Evolutionary conservation across 2,113 vertebrate species (phyloP), one percentile per base, ranked within the genome.

Genomic region (Pagrus major): DNA sequence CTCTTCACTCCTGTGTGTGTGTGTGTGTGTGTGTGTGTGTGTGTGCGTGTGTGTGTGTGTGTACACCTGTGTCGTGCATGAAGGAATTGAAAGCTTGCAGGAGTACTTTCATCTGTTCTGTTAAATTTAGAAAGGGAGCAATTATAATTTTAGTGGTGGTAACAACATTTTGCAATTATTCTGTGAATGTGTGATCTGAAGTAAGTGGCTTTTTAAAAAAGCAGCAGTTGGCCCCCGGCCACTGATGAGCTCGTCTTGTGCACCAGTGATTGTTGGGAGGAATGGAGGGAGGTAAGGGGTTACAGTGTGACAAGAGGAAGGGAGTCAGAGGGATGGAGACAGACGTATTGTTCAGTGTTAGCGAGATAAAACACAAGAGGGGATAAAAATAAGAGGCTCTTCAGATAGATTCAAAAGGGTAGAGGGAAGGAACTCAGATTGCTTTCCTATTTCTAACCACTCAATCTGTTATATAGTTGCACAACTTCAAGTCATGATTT

Each of bases 91-190:
- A 78, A 77, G 83, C 88, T 90, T 70, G 58, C 33, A 76, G 76
- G 52, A 61, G 71, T 16, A 66, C 83, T 89, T 90, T 91, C 75
- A 90, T 89, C 75, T 88, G 20, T 69, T 80, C 58, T 49, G 80
- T 90, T 84, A 76, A 56, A 46, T 81, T 84, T 20, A 23, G 52
- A 82, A 81, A 87, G n/a, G 75, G 59, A 64, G 81, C 88, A 81
- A 86, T 92, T 89, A 84, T 76, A 76, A 87, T 89, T 86, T 81
- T 77, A 86, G 84, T 76, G 49, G 61, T 60, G 73, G 71, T 78
- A 77, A 87, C 84, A 88, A 83, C 66, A 82, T 80, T 89, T 86
- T 83, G 77, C 75, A 76, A 81, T 86, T 79, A 82, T 73, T 67
- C 59, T 2, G 69, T 33, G 63, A 29, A 58, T 25, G 55, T 80